A percentile compares a stretch with the other conserved stretches of the same genome.
Conservation (phyloP, 2,797 vertebrate species). For the Loris lydekkerianus region DNA sequence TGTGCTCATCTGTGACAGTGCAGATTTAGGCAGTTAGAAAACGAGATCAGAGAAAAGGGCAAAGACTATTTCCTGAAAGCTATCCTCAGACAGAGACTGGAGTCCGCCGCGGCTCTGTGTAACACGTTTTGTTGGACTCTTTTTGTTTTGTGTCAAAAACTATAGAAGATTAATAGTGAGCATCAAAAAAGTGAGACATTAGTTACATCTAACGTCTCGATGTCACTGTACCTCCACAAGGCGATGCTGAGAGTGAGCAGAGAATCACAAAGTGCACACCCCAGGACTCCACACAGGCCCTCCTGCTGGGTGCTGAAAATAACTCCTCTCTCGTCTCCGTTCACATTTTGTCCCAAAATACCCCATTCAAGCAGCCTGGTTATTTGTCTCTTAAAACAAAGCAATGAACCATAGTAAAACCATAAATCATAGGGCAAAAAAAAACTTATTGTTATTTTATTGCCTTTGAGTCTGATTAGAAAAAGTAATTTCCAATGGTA, state of each 20-base stretch:
- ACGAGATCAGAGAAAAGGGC: conserved; percentile 67
- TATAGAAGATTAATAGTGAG: not conserved
- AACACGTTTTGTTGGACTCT: not conserved
- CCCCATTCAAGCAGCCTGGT: not conserved
- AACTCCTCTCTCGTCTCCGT: not conserved
- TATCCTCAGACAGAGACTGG: not conserved
- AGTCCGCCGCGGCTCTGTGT: not conserved
- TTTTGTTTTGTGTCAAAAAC: conserved; percentile 42
- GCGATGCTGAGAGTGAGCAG: not conserved
- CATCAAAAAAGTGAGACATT: too few relatives aligned
- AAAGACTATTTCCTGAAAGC: conserved; percentile 30
- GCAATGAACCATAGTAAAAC: not conserved
- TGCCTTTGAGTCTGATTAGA: conserved; percentile 1
- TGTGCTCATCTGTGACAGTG: conserved; percentile 54
- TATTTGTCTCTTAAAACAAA: conserved; percentile 51
- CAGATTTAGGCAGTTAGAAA: conserved; percentile 60
- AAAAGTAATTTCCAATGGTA: not conserved
- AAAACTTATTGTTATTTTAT: not conserved
- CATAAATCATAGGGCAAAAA: not conserved
- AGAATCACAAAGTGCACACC: not conserved
- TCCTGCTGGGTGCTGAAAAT: not conserved
- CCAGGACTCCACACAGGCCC: not conserved
- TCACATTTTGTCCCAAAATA: not conserved
- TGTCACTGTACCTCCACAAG: not conserved
- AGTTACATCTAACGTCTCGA: not conserved